These are phyloP conservation scores for Drosophila malerkotliana DNA, from an alignment of 1,140 invertebrate species.

Conservation along the genomic window DNA sequence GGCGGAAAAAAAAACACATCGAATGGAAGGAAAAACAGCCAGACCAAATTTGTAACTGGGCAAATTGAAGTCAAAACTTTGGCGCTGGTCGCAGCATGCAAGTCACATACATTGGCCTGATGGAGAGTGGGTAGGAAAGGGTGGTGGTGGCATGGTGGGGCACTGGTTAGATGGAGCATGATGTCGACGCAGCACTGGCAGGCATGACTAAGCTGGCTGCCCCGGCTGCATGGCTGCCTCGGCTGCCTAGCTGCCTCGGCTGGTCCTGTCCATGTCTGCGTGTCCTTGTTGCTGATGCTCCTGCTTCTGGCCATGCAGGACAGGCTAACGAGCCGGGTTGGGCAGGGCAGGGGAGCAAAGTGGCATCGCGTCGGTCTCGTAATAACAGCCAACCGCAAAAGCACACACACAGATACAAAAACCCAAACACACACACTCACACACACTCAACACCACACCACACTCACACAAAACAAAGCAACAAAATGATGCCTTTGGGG, in stretches of 20 bases:
- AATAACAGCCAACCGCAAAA: slow-evolving; percentile 61
- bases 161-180: slow-evolving; percentile 25
- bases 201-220: slow-evolving; percentile 66
- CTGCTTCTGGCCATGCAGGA: slow-evolving; percentile 37
- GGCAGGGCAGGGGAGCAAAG: slow-evolving; percentile 35
- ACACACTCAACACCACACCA: slow-evolving; percentile 19
- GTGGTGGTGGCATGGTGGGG: background rate
- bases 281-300: slow-evolving; percentile 35
- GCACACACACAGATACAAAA: slow-evolving; percentile 29
- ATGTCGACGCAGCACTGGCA: slow-evolving; percentile 61
- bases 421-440: slow-evolving; percentile 12
- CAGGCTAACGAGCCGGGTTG: slow-evolving; percentile 50
- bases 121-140: background rate
- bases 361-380: slow-evolving; percentile 49
- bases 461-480: slow-evolving; percentile 34
- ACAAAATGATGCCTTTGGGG: slow-evolving; percentile 53
- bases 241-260: background rate
- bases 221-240: background rate
- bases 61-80: slow-evolving; percentile 78
- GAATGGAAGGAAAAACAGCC: slow-evolving; percentile 25
- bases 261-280: slow-evolving; percentile 15
- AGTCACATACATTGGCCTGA: slow-evolving; percentile 60
- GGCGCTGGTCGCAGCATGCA: slow-evolving; percentile 68
- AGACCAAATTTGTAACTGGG: slow-evolving; percentile 66
- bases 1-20: slow-evolving; percentile 15